Evolutionary conservation across 2,888 invertebrate genomes (phyloP).

Genomic region (Micoletzkya japonica): DNA sequence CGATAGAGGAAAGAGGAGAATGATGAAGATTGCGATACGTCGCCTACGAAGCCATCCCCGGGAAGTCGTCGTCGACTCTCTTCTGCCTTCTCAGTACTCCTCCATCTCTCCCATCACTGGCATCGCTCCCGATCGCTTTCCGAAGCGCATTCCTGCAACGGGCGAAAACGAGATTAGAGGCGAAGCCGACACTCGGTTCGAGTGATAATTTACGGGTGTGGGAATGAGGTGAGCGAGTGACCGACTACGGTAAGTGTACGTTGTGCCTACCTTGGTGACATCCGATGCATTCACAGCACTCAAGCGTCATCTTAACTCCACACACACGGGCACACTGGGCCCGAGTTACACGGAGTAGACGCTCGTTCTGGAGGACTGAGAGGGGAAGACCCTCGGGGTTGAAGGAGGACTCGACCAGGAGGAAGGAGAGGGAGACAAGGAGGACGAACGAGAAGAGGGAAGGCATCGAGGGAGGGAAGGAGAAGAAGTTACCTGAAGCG

Average conservation of each 20-base stretch:
- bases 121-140: slow-evolving; percentile 23
- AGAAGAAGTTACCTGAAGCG: background rate
- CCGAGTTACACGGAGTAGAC: slow-evolving; percentile 24
- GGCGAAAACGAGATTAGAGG: background rate
- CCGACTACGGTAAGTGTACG: no score
- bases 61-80: background rate
- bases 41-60: background rate
- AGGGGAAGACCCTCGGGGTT: no score
- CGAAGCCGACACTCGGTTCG: no score
- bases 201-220: no score
- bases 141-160: slow-evolving; percentile 29
- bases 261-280: slow-evolving; percentile 24
- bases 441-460: background rate
- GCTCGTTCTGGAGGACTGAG: background rate
- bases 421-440: background rate
- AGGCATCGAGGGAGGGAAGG: background rate
- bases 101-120: background rate
- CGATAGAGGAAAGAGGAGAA: no score
- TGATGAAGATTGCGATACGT: background rate
- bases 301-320: slow-evolving; percentile 25
- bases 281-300: slow-evolving; percentile 30
- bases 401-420: background rate
- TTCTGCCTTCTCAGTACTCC: background rate
- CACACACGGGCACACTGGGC: slow-evolving; percentile 35
- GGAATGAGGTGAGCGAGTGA: no score